phyloP scores from a whole-genome alignment of 2,888 invertebrate genomes.

The Nephrotoma guestfalica region DNA sequence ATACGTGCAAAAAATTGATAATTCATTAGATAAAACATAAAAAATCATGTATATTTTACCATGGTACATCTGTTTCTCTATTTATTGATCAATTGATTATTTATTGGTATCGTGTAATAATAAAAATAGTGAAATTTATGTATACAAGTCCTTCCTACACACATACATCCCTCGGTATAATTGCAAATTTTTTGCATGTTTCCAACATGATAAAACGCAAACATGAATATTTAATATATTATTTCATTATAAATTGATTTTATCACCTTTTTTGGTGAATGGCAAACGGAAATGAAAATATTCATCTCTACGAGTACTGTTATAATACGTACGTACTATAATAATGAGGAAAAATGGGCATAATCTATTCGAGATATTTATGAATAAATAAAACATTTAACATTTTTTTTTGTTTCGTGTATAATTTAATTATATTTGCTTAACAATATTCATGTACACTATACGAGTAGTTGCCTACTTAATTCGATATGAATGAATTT shows the following conservation, averaged over 20 bases:
- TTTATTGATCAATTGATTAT: background rate
- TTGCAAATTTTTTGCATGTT: background rate
- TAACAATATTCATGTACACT: background rate
- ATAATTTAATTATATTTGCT: background rate
- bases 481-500: background rate
- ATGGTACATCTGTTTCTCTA: background rate
- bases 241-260: background rate
- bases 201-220: background rate
- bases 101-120: background rate
- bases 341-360: background rate
- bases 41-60: background rate
- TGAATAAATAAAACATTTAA: background rate
- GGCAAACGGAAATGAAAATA: background rate
- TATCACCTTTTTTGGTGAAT: background rate
- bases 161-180: background rate
- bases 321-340: background rate
- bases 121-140: background rate
- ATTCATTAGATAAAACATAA: background rate
- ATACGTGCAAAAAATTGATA: background rate
- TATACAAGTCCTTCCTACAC: background rate
- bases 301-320: background rate
- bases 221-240: background rate
- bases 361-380: background rate
- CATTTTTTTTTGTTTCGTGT: background rate
- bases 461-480: no score